Conservation (phyloP, 37 sponge, comb jelly and placozoan species). For the Tethya wilhelma region DNA sequence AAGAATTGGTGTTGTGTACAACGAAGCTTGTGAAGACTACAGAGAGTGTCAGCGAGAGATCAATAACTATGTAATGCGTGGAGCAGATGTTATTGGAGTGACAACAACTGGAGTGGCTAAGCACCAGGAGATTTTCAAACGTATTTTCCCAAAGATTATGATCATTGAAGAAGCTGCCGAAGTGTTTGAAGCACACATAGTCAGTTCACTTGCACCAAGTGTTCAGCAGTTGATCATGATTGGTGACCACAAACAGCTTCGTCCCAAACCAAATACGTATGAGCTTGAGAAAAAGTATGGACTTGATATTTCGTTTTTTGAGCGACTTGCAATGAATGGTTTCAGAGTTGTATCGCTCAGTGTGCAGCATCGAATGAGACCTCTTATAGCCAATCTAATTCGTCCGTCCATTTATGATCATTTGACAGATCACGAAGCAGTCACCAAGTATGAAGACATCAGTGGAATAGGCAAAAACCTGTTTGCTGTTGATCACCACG, state of each 20-base stretch:
- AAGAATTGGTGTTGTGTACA: conserved; percentile 31
- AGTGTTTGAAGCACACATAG: conserved; percentile 89
- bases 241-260: conserved; percentile 96
- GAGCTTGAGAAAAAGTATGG: conserved; percentile 67
- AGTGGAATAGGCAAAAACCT: conserved; percentile 67
- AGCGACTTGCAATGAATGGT: conserved; percentile 64
- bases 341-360: conserved; percentile 61
- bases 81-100: conserved; percentile 87
- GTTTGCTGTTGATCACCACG: conserved; percentile 70
- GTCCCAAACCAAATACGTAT: conserved; percentile 79
- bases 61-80: conserved; percentile 33
- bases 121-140: conserved; percentile 62
- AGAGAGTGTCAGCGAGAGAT: conserved; percentile 36
- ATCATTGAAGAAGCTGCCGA: conserved; percentile 98
- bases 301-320: conserved; percentile 91
- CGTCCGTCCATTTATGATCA: conserved; percentile 69
- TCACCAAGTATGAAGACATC: conserved; percentile 49
- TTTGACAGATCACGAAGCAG: conserved; percentile 41
- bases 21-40: conserved; percentile 22
- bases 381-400: conserved; percentile 82
- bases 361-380: conserved; percentile 91
- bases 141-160: conserved; percentile 82
- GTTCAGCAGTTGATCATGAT: conserved; percentile 91
- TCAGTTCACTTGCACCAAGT: conserved; percentile 83
- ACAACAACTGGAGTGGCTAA: conserved; percentile 97